Evolutionary conservation across 2,113 vertebrate species (phyloP).

Genomic region (Embiotoca jacksoni): DNA sequence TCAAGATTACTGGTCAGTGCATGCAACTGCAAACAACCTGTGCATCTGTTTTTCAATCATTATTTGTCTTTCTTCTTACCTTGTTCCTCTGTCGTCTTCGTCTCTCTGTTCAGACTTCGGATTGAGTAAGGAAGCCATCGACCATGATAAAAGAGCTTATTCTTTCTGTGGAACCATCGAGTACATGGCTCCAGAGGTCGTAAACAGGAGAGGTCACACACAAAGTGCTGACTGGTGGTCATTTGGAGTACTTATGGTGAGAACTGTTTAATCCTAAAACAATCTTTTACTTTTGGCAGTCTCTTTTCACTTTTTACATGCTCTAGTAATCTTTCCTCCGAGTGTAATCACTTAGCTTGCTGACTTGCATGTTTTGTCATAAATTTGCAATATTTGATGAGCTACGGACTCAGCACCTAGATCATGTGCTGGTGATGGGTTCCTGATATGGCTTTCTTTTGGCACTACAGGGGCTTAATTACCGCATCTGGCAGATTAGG

Average conservation of each 20-base stretch:
- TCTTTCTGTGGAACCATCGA: conserved; percentile 97
- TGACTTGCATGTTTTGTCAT: conserved; percentile 6
- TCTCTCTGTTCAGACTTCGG: conserved; percentile 89
- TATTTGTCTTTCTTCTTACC: not conserved
- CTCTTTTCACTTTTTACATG: not conserved
- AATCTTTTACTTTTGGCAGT: not conserved
- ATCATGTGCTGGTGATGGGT: conserved; percentile 13
- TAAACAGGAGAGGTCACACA: conserved; percentile 94
- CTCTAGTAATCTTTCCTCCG: not conserved
- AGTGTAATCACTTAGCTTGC: not conserved
- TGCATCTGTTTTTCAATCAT: not conserved
- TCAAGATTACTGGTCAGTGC: conserved; percentile 93
- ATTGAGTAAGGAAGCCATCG: conserved; percentile 96
- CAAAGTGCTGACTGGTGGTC: conserved; percentile 99
- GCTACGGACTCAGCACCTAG: conserved; percentile 15
- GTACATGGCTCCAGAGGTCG: conserved; percentile 98
- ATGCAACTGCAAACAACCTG: not conserved
- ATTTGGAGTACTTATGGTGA: conserved; percentile 96
- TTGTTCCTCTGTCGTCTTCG: not conserved
- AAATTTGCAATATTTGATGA: conserved; percentile 14
- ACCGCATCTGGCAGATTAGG: conserved; percentile 57
- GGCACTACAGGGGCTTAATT: conserved; percentile 59
- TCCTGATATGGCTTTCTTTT: conserved; percentile 49
- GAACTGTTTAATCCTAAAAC: conserved; percentile 4
- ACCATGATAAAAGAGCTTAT: conserved; percentile 95